phyloP scores from a whole-genome alignment of 2,888 invertebrate species.

The Meta bourneti region DNA sequence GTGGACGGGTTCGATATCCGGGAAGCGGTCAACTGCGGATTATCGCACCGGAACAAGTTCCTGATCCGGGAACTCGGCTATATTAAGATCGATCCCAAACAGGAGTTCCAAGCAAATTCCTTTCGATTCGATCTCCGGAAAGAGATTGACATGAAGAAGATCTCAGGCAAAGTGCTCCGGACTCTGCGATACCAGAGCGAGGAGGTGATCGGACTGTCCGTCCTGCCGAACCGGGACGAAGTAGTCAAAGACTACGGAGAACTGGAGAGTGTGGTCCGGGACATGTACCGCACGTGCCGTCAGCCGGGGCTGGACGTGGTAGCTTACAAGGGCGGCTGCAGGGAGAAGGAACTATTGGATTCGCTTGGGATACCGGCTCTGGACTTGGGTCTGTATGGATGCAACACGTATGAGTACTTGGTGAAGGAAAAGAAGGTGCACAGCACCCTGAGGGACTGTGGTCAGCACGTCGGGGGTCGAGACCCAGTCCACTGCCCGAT shows the following conservation, averaged over 20 bases:
- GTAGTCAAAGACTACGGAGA: not conserved
- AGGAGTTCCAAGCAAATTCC: not conserved
- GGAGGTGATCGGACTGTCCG: conserved; percentile 6
- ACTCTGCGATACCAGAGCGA: conserved; percentile 9
- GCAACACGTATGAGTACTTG: conserved; percentile 9
- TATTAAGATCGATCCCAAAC: not conserved
- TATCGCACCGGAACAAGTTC: conserved; percentile 1
- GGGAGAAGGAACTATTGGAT: not conserved
- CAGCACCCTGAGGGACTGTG: not conserved
- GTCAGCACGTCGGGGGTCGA: not conserved
- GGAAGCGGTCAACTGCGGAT: too few relatives aligned
- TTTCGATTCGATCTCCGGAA: conserved; percentile 25
- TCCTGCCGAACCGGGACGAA: not conserved
- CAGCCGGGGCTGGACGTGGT: not conserved
- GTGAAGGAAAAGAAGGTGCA: not conserved
- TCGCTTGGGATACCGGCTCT: not conserved
- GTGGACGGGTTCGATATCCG: conserved; percentile 20
- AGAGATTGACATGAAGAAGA: not conserved
- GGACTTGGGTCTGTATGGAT: conserved; percentile 26
- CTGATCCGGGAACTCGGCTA: conserved; percentile 43
- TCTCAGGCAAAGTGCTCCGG: not conserved
- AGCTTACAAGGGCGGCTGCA: conserved; percentile 35
- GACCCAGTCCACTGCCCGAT: conserved; percentile 25
- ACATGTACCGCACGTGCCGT: not conserved
- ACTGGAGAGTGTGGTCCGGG: not conserved